Percentiles rank a stretch among this genome's conserved stretches.
Evolutionary conservation across 2,113 vertebrate species (phyloP).

Genomic region (Hemicordylus capensis): DNA sequence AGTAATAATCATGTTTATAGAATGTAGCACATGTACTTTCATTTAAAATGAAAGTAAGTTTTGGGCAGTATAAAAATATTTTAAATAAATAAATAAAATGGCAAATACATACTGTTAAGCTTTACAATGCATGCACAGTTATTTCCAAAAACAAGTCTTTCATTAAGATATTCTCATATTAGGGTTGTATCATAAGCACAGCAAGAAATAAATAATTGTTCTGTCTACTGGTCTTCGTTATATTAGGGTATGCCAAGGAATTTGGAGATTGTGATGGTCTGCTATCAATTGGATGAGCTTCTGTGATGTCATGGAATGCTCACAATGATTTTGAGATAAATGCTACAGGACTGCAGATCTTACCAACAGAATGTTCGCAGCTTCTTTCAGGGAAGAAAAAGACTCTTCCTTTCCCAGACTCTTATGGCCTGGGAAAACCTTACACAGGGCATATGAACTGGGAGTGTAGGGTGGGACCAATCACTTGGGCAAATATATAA

Average conservation of each 20-base stretch:
- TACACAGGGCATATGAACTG: not conserved
- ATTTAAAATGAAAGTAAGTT: too few relatives aligned
- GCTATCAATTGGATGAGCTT: too few relatives aligned
- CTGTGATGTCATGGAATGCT: not conserved
- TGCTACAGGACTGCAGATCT: too few relatives aligned
- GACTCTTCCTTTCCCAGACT: not conserved
- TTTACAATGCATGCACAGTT: accelerated
- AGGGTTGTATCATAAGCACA: accelerated
- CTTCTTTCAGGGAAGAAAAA: not conserved
- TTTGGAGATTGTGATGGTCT: too few relatives aligned
- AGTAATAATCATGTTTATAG: not conserved
- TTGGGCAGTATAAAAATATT: too few relatives aligned
- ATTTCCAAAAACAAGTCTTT: not conserved
- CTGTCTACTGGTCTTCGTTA: not conserved
- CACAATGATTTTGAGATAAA: too few relatives aligned
- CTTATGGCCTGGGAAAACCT: not conserved
- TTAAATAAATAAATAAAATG: too few relatives aligned
- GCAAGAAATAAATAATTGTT: not conserved
- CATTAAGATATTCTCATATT: too few relatives aligned
- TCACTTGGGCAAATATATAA: not conserved
- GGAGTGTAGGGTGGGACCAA: not conserved
- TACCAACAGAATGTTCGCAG: not conserved
- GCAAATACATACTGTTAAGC: not conserved
- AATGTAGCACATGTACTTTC: accelerated
- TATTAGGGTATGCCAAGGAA: not conserved